Base-by-base conservation (phyloP, 1,140 invertebrate species). In the Lepidurus couesii region DNA sequence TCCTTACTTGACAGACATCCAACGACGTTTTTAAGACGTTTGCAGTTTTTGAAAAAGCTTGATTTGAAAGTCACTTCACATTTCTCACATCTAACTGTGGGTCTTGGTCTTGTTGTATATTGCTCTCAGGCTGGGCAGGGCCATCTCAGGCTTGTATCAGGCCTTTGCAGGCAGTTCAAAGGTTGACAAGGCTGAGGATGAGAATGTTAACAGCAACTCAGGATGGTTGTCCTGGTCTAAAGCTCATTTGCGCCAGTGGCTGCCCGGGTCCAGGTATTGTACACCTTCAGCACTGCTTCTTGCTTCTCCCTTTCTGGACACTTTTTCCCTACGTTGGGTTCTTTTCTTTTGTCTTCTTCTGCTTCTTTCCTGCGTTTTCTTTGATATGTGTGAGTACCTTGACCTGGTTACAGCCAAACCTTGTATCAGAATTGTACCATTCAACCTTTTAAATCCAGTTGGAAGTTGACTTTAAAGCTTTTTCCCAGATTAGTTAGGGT, bases 221-320 rank as follows among this genome's bases (percentile, higher is more conserved):
- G 73, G 73, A 74, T 75, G 42, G 44, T 65, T 79, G 42, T 74
- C 79, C 76, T 74, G 76, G 44, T 73, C 73, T 65, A 73, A 73
- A 47, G 77, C 65, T 77, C 53, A 65, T 65, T 47, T 80, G 43
- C 76, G 73, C 42, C 73, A 75, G 24, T 80, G 75, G 76, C 77
- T 80, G 44, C 76, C 79, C 65, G 73, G 79, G 76, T 78, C 75
- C 75, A 79, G 79, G 79, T 79, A 79, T 73, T 42, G 53, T 65
- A 65, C 53, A 34, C 75, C 26, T 75, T 75, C 44, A n/a, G 42
- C 75, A 42, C 75, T n/a, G n/a, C n/a, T 75, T 75, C n/a, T 75
- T 44, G 21, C 13, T 21, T n/a, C 21, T 44, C 21, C 42, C 13
- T 9, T 75, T 75, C 16, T 8, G n/a, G n/a, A 44, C 75, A 16